phyloP scores from a whole-genome alignment of 2,113 vertebrate species.

The Phylloscopus trochilus region DNA sequence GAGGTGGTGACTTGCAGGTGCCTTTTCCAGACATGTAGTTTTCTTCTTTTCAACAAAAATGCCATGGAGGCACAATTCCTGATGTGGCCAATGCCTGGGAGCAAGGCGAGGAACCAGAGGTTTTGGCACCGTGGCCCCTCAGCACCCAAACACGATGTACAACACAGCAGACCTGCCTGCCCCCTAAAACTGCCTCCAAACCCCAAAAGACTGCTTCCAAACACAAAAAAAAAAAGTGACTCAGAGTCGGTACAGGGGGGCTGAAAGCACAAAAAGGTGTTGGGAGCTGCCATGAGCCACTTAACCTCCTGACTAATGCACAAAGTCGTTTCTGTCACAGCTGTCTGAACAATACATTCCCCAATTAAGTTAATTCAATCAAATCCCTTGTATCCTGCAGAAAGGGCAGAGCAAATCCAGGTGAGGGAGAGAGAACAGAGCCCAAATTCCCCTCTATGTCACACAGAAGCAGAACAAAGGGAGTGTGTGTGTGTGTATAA shows the following conservation, averaged over 20 bases:
- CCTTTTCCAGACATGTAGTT: not conserved
- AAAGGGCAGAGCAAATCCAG: conserved; percentile 59
- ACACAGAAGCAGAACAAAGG: conserved; percentile 14
- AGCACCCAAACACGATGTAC: rapidly evolving
- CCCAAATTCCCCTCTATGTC: not conserved
- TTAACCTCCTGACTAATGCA: conserved; percentile 49
- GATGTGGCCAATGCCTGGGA: not conserved
- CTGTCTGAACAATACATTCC: conserved; percentile 57
- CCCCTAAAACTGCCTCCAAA: not conserved
- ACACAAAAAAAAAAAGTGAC: not conserved
- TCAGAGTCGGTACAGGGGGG: not conserved
- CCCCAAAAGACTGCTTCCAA: not conserved
- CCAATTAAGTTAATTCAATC: conserved; percentile 65
- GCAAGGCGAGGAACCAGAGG: not conserved
- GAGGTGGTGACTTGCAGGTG: not conserved
- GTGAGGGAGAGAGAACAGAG: conserved; percentile 41
- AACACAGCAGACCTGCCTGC: not conserved
- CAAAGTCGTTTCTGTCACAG: conserved; percentile 43
- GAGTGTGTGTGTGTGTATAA: not conserved
- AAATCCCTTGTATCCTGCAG: conserved; percentile 51
- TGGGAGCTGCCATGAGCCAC: conserved; percentile 28
- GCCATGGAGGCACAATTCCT: not conserved
- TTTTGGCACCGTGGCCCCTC: rapidly evolving
- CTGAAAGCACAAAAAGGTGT: not conserved
- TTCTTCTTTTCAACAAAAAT: not conserved